Evolutionary conservation across 2,113 vertebrate species (phyloP).

Genomic region (Eupsittula cactorum): DNA sequence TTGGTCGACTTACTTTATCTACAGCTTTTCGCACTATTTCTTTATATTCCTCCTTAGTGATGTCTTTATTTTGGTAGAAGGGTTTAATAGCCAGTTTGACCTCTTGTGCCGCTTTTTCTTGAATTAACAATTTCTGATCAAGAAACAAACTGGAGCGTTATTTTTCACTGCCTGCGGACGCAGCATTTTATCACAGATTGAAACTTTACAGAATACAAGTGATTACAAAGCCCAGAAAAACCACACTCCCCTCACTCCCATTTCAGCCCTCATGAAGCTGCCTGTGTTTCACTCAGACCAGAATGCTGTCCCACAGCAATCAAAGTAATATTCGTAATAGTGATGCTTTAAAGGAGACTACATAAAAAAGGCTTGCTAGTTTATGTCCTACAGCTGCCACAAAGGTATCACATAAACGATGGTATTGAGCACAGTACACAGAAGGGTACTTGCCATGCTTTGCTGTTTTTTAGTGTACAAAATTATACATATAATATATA

Average conservation of each 20-base stretch:
- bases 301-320: neutral
- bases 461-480: neutral
- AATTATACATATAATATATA: neutral
- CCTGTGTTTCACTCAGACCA: neutral
- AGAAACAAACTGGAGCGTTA: neutral
- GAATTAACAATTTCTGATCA: conserved; percentile 89
- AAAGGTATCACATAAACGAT: neutral
- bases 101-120: conserved; percentile 93
- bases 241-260: rapidly evolving
- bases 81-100: conserved; percentile 96
- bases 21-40: conserved; percentile 98
- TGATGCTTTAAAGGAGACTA: neutral
- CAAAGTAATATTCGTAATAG: rapidly evolving
- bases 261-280: neutral
- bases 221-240: neutral
- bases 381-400: neutral
- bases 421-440: neutral
- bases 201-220: neutral
- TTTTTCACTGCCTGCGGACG: neutral
- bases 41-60: conserved; percentile 98
- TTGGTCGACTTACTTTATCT: conserved; percentile 84
- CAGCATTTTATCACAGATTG: neutral
- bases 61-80: conserved; percentile 98
- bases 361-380: neutral
- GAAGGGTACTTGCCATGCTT: neutral